phyloP scores from a whole-genome alignment of 2,888 invertebrate genomes.

The Macrophya annulata region DNA sequence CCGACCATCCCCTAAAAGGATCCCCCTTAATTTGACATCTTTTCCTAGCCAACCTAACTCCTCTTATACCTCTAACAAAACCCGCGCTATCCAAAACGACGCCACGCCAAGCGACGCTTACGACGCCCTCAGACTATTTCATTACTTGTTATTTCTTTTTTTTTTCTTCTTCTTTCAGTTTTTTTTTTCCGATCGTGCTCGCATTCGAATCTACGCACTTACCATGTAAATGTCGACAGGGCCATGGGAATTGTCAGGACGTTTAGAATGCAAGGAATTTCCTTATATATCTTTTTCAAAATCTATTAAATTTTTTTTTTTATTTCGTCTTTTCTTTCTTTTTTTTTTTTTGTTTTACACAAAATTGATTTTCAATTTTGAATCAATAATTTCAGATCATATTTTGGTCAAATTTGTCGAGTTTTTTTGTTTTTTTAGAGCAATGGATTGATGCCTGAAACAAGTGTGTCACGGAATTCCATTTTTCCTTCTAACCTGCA shows the following conservation, averaged over 20 bases:
- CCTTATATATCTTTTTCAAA: neutral
- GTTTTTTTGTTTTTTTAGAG: neutral
- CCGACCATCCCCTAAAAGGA: constrained; percentile 46
- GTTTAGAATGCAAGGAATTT: constrained; percentile 48
- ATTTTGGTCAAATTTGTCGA: too few relatives aligned
- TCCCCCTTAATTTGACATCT: constrained; percentile 58
- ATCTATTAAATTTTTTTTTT: neutral
- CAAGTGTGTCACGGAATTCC: constrained; percentile 28
- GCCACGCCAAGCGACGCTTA: constrained; percentile 18
- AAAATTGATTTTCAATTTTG: neutral
- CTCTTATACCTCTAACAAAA: neutral
- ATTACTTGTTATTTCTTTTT: constrained; percentile 50
- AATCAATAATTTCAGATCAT: neutral
- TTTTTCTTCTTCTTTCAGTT: too few relatives aligned
- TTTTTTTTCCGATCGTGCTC: constrained; percentile 56
- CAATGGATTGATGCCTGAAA: neutral
- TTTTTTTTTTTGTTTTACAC: too few relatives aligned
- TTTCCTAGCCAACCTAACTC: constrained; percentile 51
- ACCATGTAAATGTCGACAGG: constrained; percentile 56
- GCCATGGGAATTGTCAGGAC: constrained; percentile 11
- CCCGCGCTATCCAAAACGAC: constrained; percentile 26
- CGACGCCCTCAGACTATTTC: constrained; percentile 52
- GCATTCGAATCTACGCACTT: constrained; percentile 56
- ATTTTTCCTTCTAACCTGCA: constrained; percentile 60
- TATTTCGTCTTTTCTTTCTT: neutral